Evolutionary conservation across 2,797 vertebrate species (phyloP).

Genomic region (Babyrousa celebensis): DNA sequence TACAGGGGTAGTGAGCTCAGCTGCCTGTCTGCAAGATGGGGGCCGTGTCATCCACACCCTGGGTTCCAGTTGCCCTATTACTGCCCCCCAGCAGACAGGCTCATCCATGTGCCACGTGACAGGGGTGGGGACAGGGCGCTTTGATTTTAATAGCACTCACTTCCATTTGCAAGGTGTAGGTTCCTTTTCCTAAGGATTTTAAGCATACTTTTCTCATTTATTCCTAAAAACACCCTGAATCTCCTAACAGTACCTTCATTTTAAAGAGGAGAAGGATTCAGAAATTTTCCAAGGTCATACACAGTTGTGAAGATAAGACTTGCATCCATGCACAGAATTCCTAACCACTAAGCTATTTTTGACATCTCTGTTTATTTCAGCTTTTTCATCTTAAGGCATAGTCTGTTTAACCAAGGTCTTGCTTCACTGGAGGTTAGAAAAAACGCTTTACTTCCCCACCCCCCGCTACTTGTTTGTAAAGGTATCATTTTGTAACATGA

Average conservation of each 20-base stretch:
- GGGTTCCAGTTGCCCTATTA: accelerated
- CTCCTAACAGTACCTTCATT: background rate
- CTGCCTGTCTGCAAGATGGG: background rate
- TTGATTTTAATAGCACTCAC: background rate
- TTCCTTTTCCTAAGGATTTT: background rate
- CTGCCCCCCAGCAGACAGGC: background rate
- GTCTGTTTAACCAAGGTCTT: background rate
- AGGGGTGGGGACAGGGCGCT: accelerated
- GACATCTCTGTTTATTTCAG: background rate
- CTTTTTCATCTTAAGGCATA: background rate
- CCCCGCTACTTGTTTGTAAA: background rate
- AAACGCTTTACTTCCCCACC: background rate
- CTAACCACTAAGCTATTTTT: background rate
- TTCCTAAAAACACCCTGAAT: background rate
- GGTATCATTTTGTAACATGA: background rate
- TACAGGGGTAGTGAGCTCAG: accelerated
- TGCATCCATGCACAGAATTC: accelerated
- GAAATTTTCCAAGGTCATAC: background rate
- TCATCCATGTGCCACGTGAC: accelerated
- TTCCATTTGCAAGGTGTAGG: accelerated
- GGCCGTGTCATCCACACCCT: background rate
- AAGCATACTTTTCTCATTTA: background rate
- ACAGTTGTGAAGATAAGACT: background rate
- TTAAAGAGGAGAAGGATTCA: background rate
- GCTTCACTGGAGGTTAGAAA: background rate